These are phyloP conservation scores for Mus spicilegus DNA, from an alignment of 2,113 vertebrate species.

Conservation along the genomic window DNA sequence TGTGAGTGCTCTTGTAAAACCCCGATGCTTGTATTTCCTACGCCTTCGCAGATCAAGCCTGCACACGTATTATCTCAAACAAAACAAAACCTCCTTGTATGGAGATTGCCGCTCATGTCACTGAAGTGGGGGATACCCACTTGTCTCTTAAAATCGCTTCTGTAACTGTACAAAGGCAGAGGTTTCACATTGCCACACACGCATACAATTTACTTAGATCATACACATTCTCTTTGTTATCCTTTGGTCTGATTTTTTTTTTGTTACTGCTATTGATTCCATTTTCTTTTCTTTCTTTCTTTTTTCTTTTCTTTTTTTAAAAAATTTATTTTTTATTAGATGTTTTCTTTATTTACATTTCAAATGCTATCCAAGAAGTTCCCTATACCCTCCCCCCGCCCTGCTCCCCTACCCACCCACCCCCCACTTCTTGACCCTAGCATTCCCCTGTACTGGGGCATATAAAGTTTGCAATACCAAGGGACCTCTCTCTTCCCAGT, in stretches of 20 bases:
- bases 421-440: no score
- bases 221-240: background rate
- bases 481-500: no score
- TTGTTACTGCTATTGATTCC: background rate
- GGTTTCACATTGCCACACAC: background rate
- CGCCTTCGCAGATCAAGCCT: background rate
- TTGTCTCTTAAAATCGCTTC: background rate
- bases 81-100: slow-evolving; percentile 21
- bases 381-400: no score
- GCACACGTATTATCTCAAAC: background rate
- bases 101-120: slow-evolving; percentile 13
- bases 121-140: background rate
- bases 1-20: background rate
- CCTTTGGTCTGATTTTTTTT: background rate
- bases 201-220: background rate
- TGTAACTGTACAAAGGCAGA: background rate
- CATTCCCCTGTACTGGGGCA: no score
- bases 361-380: no score
- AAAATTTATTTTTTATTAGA: no score
- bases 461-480: no score
- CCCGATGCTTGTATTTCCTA: background rate
- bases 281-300: background rate
- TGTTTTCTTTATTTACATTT: no score
- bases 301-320: no score
- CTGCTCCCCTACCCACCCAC: no score